Base-by-base conservation (phyloP, 1,140 invertebrate species). In the Temnothorax nylanderi region DNA sequence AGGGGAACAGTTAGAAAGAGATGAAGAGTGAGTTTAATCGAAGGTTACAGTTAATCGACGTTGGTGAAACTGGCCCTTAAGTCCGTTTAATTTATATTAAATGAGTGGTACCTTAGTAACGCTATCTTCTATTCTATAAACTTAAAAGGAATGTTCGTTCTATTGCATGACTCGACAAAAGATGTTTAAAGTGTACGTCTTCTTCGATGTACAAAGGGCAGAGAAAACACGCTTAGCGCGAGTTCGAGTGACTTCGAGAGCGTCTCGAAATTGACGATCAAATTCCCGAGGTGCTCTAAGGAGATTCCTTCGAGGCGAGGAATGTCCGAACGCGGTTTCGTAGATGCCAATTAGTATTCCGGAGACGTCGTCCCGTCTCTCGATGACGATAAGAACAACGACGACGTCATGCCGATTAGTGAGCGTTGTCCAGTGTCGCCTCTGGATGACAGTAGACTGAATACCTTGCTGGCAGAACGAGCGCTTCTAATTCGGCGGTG, bases 401-500 rank as follows among this genome's bases (percentile, higher is more conserved):
- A 87, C 85, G 67, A 91, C 69, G 62, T 88, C 87, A 67, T 90
- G 87, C 86, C 87, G 92, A 88, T 94, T 93, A 95, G 90, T 95
- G 94, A 93, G 91, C 92, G 92, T 93, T 94, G 93, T 95, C 94
- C 92, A 94, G 91, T 91, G 93, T 92, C 67, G 93, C 93, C 81
- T 95, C 95, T 92, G 94, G 94, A 92, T 95, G 94, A 93, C 94
- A 94, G 94, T 95, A 95, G 94, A 95, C 94, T 88, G 94, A 94
- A 90, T 96, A 99, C 98, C 98, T 98, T 93, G 98, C 98, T 88
- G 98, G 98, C 94, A 98, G 96, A 88, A 99, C 97, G 86, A 99
- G 96, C 62, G 97, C 97, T 94, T 99, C 98, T 85, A 99, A 96
- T 96, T 99, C 98, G 34, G 98, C 97, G 75, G 97, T 97, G 41